These are phyloP conservation scores for Nerophis ophidion DNA, from an alignment of 2,113 vertebrate genomes.

Conservation along the genomic window DNA sequence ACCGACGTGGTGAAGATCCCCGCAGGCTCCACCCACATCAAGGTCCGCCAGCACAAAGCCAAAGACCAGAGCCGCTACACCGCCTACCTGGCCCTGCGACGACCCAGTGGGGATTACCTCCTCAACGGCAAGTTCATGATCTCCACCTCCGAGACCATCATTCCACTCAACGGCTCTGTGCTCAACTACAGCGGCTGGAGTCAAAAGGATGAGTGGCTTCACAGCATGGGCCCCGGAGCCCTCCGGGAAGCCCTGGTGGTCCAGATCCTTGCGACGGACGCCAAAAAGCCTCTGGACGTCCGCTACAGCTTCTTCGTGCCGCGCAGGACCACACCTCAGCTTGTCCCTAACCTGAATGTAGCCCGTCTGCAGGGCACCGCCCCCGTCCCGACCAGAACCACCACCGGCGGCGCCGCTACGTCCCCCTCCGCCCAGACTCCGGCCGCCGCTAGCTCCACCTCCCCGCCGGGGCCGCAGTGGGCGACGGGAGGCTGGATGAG, in stretches of 20 bases:
- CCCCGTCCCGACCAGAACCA: constrained; percentile 26
- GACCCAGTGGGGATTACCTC: constrained; percentile 84
- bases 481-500: constrained; percentile 86
- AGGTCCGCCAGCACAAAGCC: constrained; percentile 90
- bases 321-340: constrained; percentile 58
- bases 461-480: constrained; percentile 76
- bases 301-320: constrained; percentile 94
- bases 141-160: constrained; percentile 92
- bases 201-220: constrained; percentile 86
- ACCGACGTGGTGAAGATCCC: constrained; percentile 95
- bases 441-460: constrained; percentile 27
- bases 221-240: constrained; percentile 88
- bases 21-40: constrained; percentile 88
- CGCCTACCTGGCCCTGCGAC: constrained; percentile 89
- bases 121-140: constrained; percentile 98
- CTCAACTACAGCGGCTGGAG: constrained; percentile 99
- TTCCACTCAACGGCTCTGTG: constrained; percentile 87
- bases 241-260: constrained; percentile 81
- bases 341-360: constrained; percentile 8
- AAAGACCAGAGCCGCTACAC: constrained; percentile 90
- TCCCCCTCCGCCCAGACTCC: constrained; percentile 57
- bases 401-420: constrained; percentile 28
- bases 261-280: constrained; percentile 91
- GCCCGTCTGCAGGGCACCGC: constrained; percentile 15
- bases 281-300: constrained; percentile 82